Evolutionary conservation across 2,113 vertebrate species (phyloP).

Genomic region (Callocephalon fimbriatum): DNA sequence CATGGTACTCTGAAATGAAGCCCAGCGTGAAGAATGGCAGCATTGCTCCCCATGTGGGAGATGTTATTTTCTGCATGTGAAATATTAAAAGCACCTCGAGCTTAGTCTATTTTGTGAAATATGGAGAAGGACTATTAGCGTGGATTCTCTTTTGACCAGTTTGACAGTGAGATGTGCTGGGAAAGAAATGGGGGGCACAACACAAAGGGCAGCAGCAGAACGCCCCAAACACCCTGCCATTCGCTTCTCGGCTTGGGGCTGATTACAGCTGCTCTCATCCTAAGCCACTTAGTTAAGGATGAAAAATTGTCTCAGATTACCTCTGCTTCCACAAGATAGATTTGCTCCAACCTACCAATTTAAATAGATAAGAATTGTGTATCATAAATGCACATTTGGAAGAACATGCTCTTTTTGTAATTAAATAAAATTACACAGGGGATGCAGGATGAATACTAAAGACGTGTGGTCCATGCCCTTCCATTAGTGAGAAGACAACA

Average conservation of each 20-base stretch:
- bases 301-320: not conserved
- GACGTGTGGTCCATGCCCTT: not conserved
- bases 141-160: not conserved
- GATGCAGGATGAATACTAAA: not conserved
- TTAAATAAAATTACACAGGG: not conserved
- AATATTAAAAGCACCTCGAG: not conserved
- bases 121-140: fast-evolving
- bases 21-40: not conserved
- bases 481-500: not conserved
- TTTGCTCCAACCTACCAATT: not conserved
- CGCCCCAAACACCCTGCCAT: fast-evolving
- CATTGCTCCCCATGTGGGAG: not conserved
- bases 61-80: not conserved
- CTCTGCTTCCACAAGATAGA: not conserved
- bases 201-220: not conserved
- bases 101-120: not conserved
- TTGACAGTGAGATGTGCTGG: not conserved
- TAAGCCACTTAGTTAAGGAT: not conserved
- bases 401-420: not conserved
- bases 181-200: fast-evolving
- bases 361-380: not conserved
- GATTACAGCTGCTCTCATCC: not conserved
- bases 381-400: not conserved
- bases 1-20: not conserved
- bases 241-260: not conserved